These are phyloP conservation scores for Sitta europaea DNA, from an alignment of 2,113 vertebrate species.

Conservation along the genomic window DNA sequence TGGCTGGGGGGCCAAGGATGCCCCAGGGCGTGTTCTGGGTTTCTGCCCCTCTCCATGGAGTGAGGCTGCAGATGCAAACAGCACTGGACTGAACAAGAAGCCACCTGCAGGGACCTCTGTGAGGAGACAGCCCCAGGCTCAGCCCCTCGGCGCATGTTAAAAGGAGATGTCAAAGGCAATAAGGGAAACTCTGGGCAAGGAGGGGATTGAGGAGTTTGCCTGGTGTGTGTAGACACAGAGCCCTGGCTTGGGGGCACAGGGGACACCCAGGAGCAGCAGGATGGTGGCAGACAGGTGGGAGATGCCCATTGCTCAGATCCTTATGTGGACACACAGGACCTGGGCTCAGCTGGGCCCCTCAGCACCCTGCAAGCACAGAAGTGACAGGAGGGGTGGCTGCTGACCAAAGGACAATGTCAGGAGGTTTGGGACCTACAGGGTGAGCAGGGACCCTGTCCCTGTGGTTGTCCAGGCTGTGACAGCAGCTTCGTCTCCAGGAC, in stretches of 20 bases:
- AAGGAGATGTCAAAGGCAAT: not conserved
- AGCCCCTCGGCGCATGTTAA: not conserved
- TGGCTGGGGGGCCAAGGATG: not conserved
- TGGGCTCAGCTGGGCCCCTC: not conserved
- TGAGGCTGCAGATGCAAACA: not conserved
- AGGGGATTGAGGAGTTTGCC: not conserved
- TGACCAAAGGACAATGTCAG: accelerated
- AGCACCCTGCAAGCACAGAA: not conserved
- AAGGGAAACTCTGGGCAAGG: not conserved
- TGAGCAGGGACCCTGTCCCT: not conserved
- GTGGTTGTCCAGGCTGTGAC: not conserved
- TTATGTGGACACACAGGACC: not conserved
- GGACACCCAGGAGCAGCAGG: not conserved
- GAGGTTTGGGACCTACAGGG: not conserved
- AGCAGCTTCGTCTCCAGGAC: not conserved
- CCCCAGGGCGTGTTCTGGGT: accelerated
- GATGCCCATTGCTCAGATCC: not conserved
- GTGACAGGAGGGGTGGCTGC: not conserved
- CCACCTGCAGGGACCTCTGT: not conserved
- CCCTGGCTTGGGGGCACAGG: not conserved
- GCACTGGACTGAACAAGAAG: not conserved
- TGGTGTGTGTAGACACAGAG: accelerated
- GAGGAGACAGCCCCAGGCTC: not conserved
- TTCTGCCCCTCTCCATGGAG: not conserved
- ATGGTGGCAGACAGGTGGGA: not conserved